These are phyloP conservation scores for Tetheella fluctuosa DNA, from an alignment of 2,888 invertebrate species.

Conservation along the genomic window DNA sequence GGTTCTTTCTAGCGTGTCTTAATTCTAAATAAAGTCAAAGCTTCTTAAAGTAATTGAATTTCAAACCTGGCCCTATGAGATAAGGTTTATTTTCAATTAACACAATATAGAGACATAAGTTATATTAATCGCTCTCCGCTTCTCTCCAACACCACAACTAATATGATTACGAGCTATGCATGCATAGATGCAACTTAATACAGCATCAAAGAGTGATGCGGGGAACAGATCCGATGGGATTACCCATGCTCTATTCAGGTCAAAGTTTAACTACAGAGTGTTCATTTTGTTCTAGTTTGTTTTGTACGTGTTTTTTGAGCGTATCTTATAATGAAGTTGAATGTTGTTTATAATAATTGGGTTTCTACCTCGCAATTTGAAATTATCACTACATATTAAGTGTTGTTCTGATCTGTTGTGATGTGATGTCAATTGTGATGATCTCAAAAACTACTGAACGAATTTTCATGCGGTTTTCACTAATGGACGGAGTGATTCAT, in stretches of 20 bases:
- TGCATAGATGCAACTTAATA: constrained; percentile 45
- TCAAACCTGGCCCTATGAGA: no score
- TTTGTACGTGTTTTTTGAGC: neutral
- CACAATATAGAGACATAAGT: no score
- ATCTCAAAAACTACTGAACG: no score
- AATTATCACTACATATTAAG: no score
- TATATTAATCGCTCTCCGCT: constrained; percentile 24
- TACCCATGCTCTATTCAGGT: constrained; percentile 32
- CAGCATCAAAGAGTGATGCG: constrained; percentile 35
- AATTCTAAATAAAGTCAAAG: no score
- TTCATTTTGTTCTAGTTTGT: neutral
- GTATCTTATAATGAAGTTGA: neutral
- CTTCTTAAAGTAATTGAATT: no score
- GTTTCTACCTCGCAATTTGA: neutral
- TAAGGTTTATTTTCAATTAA: no score
- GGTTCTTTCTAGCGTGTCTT: no score
- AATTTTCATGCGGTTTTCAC: no score
- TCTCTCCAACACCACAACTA: constrained; percentile 13
- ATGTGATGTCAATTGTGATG: no score
- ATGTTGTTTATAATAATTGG: neutral
- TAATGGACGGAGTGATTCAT: no score
- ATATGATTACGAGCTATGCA: constrained; percentile 29
- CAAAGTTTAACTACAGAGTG: constrained; percentile 37
- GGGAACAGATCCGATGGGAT: constrained; percentile 35
- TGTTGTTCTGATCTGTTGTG: no score